Evolutionary conservation across 1,140 invertebrate species (phyloP).

Genomic region (Cydia fagiglandana): DNA sequence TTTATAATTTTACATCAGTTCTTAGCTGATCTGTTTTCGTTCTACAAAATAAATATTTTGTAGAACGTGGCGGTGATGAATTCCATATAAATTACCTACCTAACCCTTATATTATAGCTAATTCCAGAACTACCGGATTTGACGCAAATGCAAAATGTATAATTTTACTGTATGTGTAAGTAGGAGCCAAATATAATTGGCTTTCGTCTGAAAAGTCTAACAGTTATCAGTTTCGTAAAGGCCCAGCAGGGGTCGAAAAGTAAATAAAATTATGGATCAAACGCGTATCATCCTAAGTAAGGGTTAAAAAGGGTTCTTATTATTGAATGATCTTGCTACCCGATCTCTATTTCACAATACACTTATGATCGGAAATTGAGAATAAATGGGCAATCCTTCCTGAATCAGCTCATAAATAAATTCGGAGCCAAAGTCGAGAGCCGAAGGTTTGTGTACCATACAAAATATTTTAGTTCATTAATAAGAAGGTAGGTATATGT

Average conservation of each 20-base stretch:
- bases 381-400: conserved; percentile 13
- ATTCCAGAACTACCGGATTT: no score
- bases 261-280: conserved; percentile 32
- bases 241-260: conserved; percentile 19
- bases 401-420: neutral
- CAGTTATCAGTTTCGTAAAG: conserved; percentile 3
- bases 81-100: no score
- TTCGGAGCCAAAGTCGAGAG: neutral
- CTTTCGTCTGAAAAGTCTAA: conserved; percentile 7
- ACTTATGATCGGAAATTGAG: conserved; percentile 15
- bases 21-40: no score
- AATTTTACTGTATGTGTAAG: no score
- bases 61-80: no score
- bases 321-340: conserved; percentile 29
- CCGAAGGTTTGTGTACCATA: neutral
- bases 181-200: neutral
- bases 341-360: conserved; percentile 23
- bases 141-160: no score
- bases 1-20: no score
- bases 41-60: no score
- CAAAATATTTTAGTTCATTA: no score
- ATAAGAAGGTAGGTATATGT: no score
- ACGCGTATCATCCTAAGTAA: conserved; percentile 23
- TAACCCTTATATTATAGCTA: no score
- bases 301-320: conserved; percentile 27